phyloP scores from a whole-genome alignment of 2,797 vertebrate species.

The Lepidocolaptes lacrymiger region DNA sequence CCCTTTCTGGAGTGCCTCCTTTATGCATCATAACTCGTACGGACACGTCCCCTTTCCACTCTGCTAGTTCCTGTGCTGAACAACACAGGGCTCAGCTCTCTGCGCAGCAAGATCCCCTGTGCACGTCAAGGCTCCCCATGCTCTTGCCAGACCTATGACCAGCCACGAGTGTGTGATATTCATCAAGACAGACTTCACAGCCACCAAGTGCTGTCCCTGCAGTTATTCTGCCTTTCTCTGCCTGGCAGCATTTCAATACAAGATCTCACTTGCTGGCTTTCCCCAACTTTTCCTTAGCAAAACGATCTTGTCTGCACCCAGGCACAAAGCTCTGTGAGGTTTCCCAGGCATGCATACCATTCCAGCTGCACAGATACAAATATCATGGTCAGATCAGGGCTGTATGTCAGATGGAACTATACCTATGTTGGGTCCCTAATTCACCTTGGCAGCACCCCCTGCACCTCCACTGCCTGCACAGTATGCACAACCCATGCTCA shows the following conservation, averaged over 20 bases:
- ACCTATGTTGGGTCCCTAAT: neutral
- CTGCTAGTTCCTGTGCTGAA: neutral
- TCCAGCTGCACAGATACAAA: rapidly evolving
- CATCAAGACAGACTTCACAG: neutral
- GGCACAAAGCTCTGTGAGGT: neutral
- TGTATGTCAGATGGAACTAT: neutral
- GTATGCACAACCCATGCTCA: neutral
- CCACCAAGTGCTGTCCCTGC: neutral
- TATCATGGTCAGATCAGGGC: neutral
- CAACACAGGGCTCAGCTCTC: neutral
- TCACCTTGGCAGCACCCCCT: neutral
- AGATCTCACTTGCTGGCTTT: neutral
- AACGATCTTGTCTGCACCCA: neutral
- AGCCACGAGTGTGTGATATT: neutral
- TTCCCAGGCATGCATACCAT: neutral
- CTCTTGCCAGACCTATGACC: neutral
- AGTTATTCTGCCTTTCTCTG: neutral
- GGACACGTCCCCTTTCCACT: neutral
- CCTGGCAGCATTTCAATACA: neutral
- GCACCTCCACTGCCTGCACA: neutral
- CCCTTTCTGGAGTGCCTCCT: neutral
- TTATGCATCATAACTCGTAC: neutral
- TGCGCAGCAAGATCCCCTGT: neutral
- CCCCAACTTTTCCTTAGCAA: neutral
- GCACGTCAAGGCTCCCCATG: neutral